These are phyloP conservation scores for Thumatha senex DNA, from an alignment of 2,888 invertebrate genomes.

Conservation along the genomic window DNA sequence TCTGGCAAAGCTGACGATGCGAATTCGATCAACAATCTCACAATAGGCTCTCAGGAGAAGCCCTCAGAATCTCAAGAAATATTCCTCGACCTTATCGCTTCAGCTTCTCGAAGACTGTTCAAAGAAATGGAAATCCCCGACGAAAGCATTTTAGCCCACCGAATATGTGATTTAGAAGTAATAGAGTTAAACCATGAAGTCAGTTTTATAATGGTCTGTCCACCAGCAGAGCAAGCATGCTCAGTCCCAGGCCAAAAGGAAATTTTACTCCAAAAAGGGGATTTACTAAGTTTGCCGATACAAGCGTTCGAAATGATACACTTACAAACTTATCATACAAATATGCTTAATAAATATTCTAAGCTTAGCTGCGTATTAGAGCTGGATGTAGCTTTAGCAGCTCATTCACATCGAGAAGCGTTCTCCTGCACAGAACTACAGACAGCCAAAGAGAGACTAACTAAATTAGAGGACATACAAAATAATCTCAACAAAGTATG, in stretches of 20 bases:
- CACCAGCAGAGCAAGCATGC: slow-evolving; percentile 96
- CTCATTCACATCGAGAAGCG: slow-evolving; percentile 96
- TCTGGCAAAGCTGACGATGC: slow-evolving; percentile 64
- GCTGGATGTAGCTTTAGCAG: slow-evolving; percentile 94
- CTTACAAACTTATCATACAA: slow-evolving; percentile 95
- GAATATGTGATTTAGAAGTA: slow-evolving; percentile 96
- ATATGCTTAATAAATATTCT: slow-evolving; percentile 95
- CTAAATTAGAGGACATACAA: slow-evolving; percentile 93
- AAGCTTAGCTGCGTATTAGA: slow-evolving; percentile 96
- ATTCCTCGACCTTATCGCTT: slow-evolving; percentile 90
- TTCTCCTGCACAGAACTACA: slow-evolving; percentile 95
- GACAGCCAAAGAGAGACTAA: slow-evolving; percentile 92
- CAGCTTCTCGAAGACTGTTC: slow-evolving; percentile 89
- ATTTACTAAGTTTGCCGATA: slow-evolving; percentile 94
- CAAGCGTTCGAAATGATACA: slow-evolving; percentile 98
- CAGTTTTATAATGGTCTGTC: slow-evolving; percentile 95
- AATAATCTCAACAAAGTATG: slow-evolving; percentile 93
- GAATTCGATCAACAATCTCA: slow-evolving; percentile 60
- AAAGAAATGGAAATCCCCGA: slow-evolving; percentile 90
- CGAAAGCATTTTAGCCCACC: slow-evolving; percentile 88
- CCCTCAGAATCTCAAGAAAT: slow-evolving; percentile 91
- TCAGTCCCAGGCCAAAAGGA: slow-evolving; percentile 94
- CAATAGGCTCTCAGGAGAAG: slow-evolving; percentile 61
- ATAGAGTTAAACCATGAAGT: slow-evolving; percentile 96
- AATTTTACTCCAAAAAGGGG: slow-evolving; percentile 91